Evolutionary conservation across 2,113 vertebrate species (phyloP).

Genomic region (Geothlypis trichas): DNA sequence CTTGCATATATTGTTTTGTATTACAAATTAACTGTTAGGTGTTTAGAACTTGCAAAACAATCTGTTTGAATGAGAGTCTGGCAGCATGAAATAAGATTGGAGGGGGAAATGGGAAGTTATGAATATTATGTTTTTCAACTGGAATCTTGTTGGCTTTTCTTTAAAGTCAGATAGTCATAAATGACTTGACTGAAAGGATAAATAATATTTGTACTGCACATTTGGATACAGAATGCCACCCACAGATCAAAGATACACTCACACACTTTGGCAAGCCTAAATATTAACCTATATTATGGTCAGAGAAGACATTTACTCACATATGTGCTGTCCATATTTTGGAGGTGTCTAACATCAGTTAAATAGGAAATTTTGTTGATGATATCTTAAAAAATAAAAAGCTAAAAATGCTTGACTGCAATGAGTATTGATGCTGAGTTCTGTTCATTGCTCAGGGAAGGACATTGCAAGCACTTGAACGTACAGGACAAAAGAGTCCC

Average conservation of each 20-base stretch:
- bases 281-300: background rate
- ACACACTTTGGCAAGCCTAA: background rate
- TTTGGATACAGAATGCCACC: slow-evolving; percentile 53
- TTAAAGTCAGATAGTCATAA: slow-evolving; percentile 49
- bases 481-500: background rate
- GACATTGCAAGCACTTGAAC: background rate
- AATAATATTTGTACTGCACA: background rate
- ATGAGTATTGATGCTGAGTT: background rate
- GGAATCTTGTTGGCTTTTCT: slow-evolving; percentile 30
- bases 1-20: slow-evolving; percentile 25
- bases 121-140: slow-evolving; percentile 14
- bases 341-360: background rate
- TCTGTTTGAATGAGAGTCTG: slow-evolving; percentile 8
- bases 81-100: background rate
- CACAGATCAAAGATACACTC: slow-evolving; percentile 38
- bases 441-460: background rate
- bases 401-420: background rate
- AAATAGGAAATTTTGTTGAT: background rate
- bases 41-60: slow-evolving; percentile 24
- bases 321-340: background rate
- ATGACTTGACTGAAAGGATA: slow-evolving; percentile 26
- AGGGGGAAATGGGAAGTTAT: background rate
- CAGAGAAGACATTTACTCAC: background rate
- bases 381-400: background rate
- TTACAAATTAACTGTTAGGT: slow-evolving; percentile 62